Base-by-base conservation (phyloP, 2,797 vertebrate species). In the Sciurus vulgaris region DNA sequence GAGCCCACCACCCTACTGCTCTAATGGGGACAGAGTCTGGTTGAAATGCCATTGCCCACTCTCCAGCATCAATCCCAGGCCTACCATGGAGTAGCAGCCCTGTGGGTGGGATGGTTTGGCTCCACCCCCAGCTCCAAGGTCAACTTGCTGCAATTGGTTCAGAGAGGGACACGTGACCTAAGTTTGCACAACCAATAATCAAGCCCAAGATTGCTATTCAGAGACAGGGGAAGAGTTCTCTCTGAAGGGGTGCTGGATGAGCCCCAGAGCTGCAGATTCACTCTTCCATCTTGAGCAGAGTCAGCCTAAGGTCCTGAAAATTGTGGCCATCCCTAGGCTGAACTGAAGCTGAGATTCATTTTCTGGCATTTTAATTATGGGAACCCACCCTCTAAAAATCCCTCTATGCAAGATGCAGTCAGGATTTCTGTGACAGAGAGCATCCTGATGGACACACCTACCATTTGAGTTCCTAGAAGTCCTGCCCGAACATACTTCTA, bases 61-160 rank as follows among this genome's bases (percentile, higher is more conserved):
- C 35, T 26, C 7, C 11, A 44, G 15, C 63, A 56, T 49, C 22
- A 28, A 41, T 28, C 33, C 6, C 7, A n/a, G 49, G 5, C 13
- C 17, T 17, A 28, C 1, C n/a, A 38, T 3, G 28, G 17, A 18
- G 17, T 22, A 49, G 26, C 63, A 81, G 41, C 83, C 77, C 9
- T 1, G 1, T 59, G 54, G 28, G 8, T 12, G 0, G 3, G 9
- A 26, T 10, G n/a, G 7, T 28, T 24, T 72, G 15, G 44, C n/a
- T 73, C 69, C 28, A 41, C 47, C 24, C 61, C 33, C 41, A 61
- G 61, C 41, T 24, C 69, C 17, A 91, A 35, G 35, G n/a, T 3
- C 26, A 44, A 13, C 72, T 51, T 47, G 5, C 28, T 72, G 7
- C 59, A 28, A 77, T 6, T 89, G 85, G 47, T 41, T 82, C 81